Conservation (phyloP, 2,113 vertebrate genomes). For the Neofelis nebulosa region DNA sequence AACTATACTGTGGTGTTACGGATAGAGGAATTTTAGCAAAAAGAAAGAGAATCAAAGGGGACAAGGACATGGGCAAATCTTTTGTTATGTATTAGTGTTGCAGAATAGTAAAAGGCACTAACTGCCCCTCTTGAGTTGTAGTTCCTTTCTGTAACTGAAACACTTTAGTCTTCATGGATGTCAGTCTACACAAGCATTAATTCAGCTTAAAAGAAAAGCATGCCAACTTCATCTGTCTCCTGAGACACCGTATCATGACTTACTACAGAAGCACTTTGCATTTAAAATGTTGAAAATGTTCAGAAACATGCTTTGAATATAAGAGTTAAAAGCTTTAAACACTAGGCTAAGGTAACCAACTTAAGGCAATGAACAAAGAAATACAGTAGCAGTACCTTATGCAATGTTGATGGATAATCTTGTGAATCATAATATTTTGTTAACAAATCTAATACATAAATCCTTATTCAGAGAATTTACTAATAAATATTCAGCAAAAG, state of each 20-base stretch:
- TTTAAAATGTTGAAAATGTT: slow-evolving; percentile 61
- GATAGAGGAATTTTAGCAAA: background rate
- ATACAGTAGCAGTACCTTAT: background rate
- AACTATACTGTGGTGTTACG: background rate
- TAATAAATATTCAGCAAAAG: background rate
- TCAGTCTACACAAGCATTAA: slow-evolving; percentile 63
- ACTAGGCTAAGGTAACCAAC: background rate
- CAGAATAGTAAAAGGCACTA: background rate
- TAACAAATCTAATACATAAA: slow-evolving; percentile 5
- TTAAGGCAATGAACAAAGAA: background rate
- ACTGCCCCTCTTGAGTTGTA: background rate
- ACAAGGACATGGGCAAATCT: background rate
- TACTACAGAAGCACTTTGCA: slow-evolving; percentile 62
- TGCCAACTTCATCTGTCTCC: slow-evolving; percentile 50
- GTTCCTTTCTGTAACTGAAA: slow-evolving; percentile 51
- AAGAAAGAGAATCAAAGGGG: background rate
- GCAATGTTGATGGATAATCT: background rate
- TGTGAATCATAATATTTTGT: slow-evolving; percentile 46
- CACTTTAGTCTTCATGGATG: slow-evolving; percentile 61
- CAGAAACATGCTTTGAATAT: slow-evolving; percentile 59
- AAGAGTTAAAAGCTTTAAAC: slow-evolving; percentile 67
- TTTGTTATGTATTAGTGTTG: slow-evolving; percentile 33
- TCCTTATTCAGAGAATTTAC: background rate
- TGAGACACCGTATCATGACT: slow-evolving; percentile 55
- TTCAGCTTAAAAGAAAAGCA: slow-evolving; percentile 57